Conservation (phyloP, 1,140 invertebrate genomes). For the Magallana angulata region DNA sequence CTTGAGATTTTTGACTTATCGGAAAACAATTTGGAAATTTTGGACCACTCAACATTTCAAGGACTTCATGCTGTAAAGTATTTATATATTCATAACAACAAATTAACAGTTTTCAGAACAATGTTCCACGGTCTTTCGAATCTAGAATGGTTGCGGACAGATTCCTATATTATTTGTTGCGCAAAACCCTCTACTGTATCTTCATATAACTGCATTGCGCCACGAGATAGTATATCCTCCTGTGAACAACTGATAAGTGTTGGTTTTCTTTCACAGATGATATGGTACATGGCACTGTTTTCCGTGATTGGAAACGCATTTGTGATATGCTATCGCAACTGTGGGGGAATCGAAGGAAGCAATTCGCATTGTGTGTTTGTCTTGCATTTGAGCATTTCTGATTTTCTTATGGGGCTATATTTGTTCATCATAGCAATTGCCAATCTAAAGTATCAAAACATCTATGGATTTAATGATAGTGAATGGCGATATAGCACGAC, state of each 20-base stretch:
- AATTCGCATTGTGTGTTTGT: constrained; percentile 41
- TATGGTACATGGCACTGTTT: constrained; percentile 58
- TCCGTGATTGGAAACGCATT: constrained; percentile 57
- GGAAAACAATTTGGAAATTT: not conserved
- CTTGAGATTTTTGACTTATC: not conserved
- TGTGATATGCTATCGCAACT: constrained; percentile 33
- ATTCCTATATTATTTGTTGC: constrained; percentile 43
- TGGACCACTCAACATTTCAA: constrained; percentile 26
- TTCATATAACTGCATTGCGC: constrained; percentile 56
- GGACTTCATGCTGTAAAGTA: not conserved
- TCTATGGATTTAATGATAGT: constrained; percentile 61
- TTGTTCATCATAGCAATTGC: constrained; percentile 70
- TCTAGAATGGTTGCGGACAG: constrained; percentile 47
- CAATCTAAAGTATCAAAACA: constrained; percentile 63
- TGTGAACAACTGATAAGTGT: constrained; percentile 58
- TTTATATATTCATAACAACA: constrained; percentile 51
- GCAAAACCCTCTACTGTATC: constrained; percentile 7
- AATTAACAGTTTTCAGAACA: constrained; percentile 38
- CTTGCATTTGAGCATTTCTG: constrained; percentile 60
- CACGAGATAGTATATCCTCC: constrained; percentile 58
- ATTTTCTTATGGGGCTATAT: constrained; percentile 72
- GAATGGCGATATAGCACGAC: constrained; percentile 63
- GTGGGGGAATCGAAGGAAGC: not conserved
- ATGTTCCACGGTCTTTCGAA: constrained; percentile 52
- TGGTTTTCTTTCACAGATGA: constrained; percentile 40